Percentiles rank a stretch among this genome's conserved stretches.
Conservation (phyloP, 2,797 vertebrate species). For the Malacoctenus gilli region DNA sequence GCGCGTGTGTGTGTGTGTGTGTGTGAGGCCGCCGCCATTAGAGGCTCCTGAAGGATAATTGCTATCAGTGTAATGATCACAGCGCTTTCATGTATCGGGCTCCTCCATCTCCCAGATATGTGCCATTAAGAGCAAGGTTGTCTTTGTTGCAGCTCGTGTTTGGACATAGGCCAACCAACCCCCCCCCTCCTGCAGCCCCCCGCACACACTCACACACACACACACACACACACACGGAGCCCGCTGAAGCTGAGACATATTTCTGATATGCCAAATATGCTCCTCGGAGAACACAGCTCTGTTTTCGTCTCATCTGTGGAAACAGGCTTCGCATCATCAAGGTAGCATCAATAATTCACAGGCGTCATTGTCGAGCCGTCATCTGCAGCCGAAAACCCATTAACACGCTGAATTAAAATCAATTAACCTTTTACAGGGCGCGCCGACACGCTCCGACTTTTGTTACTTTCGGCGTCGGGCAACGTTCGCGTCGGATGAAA, state of each 20-base stretch:
- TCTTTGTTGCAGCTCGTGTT: constrained; percentile 72
- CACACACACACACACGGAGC: constrained; percentile 23
- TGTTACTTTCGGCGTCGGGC: too few species aligned
- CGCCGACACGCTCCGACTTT: too few species aligned
- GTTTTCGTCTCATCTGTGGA: constrained; percentile 61
- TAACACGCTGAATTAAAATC: constrained; percentile 46
- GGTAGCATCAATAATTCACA: constrained; percentile 65
- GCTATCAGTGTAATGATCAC: constrained; percentile 81
- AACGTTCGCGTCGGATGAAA: too few species aligned
- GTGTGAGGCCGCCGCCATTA: constrained; percentile 69
- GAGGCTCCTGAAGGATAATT: constrained; percentile 79
- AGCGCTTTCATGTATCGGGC: constrained; percentile 75
- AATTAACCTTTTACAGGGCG: constrained; percentile 48
- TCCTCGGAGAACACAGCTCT: constrained; percentile 35
- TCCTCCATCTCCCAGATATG: constrained; percentile 76
- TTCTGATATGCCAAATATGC: constrained; percentile 65
- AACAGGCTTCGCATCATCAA: constrained; percentile 60
- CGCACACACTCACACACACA: constrained; percentile 15
- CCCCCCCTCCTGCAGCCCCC: constrained; percentile 3
- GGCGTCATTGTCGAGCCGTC: constrained; percentile 22
- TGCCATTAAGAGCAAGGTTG: constrained; percentile 80
- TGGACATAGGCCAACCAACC: constrained; percentile 72
- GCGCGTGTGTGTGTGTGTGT: constrained; percentile 26
- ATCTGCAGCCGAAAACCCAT: constrained; percentile 32
- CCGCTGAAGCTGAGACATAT: constrained; percentile 54